Evolutionary conservation across 2,888 invertebrate genomes (phyloP).

Genomic region (Masnerella sp.): DNA sequence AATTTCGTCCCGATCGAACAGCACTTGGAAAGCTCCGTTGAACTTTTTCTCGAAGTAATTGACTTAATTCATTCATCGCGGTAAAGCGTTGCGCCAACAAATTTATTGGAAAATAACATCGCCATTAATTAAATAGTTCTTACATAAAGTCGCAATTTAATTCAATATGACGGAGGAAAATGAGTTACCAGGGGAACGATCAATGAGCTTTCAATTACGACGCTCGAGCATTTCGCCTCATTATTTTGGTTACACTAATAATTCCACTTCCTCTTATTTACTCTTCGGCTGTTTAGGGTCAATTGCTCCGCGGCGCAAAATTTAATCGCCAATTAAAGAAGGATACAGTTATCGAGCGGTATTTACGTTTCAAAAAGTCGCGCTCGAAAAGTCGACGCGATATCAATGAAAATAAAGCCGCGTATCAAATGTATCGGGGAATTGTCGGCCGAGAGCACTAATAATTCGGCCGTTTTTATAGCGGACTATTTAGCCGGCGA

Average conservation of each 20-base stretch:
- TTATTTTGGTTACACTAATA: slow-evolving; percentile 46
- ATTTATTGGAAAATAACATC: slow-evolving; percentile 33
- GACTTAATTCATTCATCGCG: slow-evolving; percentile 17
- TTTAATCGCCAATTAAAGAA: slow-evolving; percentile 48
- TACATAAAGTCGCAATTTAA: slow-evolving; percentile 35
- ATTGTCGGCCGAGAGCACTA: slow-evolving; percentile 28
- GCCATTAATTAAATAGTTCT: slow-evolving; percentile 42
- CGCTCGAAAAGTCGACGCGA: slow-evolving; percentile 10
- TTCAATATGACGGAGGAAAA: slow-evolving; percentile 32
- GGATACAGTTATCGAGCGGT: slow-evolving; percentile 9
- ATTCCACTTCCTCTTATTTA: slow-evolving; percentile 41
- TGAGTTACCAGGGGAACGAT: slow-evolving; percentile 16
- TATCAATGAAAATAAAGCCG: slow-evolving; percentile 40
- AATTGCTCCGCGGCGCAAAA: slow-evolving; percentile 16
- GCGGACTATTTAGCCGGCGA: slow-evolving; percentile 48
- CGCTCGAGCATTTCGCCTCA: slow-evolving; percentile 33
- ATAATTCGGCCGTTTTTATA: slow-evolving; percentile 48
- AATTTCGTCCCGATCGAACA: too few species aligned
- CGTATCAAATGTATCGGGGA: slow-evolving; percentile 43
- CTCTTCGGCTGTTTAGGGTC: slow-evolving; percentile 14
- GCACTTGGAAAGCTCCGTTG: background rate
- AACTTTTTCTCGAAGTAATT: slow-evolving; percentile 9
- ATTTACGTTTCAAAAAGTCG: slow-evolving; percentile 20
- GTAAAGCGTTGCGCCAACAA: slow-evolving; percentile 18
- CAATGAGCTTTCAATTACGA: slow-evolving; percentile 29